Conservation (phyloP, 1,140 invertebrate species). For the Euwallacea similis region DNA sequence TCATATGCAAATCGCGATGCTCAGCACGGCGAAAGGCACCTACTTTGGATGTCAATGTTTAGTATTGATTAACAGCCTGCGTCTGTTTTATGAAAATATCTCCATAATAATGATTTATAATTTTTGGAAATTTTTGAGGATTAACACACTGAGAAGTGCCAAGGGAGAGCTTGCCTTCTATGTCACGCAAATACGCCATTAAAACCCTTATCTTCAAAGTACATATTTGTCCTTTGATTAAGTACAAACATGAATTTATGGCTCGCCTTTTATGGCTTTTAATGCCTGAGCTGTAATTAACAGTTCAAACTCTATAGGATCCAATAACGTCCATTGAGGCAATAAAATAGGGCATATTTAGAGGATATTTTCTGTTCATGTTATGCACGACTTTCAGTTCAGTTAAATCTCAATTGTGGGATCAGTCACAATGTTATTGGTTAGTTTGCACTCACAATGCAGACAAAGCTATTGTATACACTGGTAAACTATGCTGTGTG, state of each 20-base stretch:
- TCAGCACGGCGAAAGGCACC: not conserved
- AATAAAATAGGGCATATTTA: not conserved
- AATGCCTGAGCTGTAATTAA: conserved; percentile 11
- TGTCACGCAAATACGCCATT: conserved; percentile 9
- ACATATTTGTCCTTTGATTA: conserved; percentile 17
- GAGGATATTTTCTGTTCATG: not conserved
- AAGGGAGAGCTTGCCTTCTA: not conserved
- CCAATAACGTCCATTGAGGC: not conserved
- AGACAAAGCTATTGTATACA: too few species aligned
- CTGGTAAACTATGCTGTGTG: not conserved
- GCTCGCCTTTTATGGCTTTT: conserved; percentile 9
- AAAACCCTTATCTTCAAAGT: conserved; percentile 6
- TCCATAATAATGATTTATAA: not conserved
- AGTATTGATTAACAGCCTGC: not conserved
- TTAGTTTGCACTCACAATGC: too few species aligned
- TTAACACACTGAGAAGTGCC: not conserved
- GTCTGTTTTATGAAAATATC: not conserved
- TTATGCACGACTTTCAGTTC: too few species aligned
- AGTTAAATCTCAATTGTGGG: too few species aligned
- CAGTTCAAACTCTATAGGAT: not conserved
- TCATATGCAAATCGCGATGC: conserved; percentile 9
- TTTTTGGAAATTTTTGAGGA: not conserved
- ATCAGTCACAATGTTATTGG: too few species aligned
- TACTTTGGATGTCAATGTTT: not conserved
- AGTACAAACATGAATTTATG: not conserved